Evolutionary conservation across 2,113 vertebrate genomes (phyloP).

Genomic region (Pituophis catenifer): DNA sequence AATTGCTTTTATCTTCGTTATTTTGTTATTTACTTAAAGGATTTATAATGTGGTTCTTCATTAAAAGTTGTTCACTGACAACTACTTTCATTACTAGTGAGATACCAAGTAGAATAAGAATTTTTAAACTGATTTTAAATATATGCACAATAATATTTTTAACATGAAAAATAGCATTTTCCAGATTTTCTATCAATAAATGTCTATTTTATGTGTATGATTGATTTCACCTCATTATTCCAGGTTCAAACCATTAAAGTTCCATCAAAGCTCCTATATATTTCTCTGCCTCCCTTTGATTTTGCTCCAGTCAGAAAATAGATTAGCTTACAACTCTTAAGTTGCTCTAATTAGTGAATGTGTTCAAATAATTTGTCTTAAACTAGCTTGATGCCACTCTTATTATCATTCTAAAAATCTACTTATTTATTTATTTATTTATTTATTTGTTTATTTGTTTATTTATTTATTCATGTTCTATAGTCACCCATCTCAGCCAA

Average conservation of each 20-base stretch:
- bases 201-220: not conserved
- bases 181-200: not conserved
- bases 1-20: not conserved
- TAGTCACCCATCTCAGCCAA: not conserved
- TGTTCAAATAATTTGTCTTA: not conserved
- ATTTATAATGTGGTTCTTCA: not conserved
- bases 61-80: not conserved
- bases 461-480: not conserved
- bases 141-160: not conserved
- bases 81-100: not conserved
- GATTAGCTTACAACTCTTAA: not conserved
- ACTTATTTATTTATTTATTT: not conserved
- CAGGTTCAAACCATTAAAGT: constrained; percentile 25
- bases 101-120: not conserved
- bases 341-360: not conserved
- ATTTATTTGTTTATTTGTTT: too few relatives aligned
- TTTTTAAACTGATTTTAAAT: not conserved
- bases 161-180: not conserved
- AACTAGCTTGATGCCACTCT: not conserved
- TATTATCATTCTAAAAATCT: not conserved
- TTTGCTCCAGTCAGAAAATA: not conserved
- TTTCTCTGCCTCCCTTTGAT: constrained; percentile 11
- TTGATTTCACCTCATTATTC: not conserved
- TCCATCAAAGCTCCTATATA: not conserved
- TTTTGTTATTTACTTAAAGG: not conserved